Base-by-base conservation (phyloP, 2,888 invertebrate genomes). In the Drosophila siamana region DNA sequence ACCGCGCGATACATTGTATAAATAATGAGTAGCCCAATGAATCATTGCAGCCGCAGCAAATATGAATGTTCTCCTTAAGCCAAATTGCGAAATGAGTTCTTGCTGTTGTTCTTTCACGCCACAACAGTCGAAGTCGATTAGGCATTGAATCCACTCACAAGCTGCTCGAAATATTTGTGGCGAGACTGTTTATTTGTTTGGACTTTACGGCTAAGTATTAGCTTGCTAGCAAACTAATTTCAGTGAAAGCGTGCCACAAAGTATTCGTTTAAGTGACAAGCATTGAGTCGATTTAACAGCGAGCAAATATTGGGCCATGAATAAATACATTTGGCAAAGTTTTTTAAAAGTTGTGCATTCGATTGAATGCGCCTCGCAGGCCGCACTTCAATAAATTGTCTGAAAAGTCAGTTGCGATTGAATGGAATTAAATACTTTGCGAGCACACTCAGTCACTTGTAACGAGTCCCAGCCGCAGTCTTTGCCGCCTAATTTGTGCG, bases 391-490 rank as follows among this genome's bases (percentile, higher is more conserved):
- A 46, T 73, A 38, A 16, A 57, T 48, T 56, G 48, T 57, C 19
- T 19, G 11, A 16, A 36, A 40, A 40, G 57, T 15, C 16, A 16
- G 26, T 15, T 22, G 26, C 19, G 30, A 30, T 41, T 44, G 13
- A 54, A 41, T 62, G 16, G 33, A 56, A 47, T 60, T 51, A 41
- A 68, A 57, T 72, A 52, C 36, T 57, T 48, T 44, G 47, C 28
- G 57, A 33, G 38, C 59, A 56, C 13, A 43, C 9, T 28, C 22
- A 30, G 4, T 13, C 16, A 38, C 15, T 6, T 50, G 38, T 11
- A 51, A 15, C 24, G 24, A 44, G 24, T 8, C 30, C 13, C 26
- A 13, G 38, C n/a, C 15, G 44, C 38, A 48, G 60, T 38, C 13
- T 28, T 15, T 16, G 8, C 43, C 44, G 43, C 19, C 30, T 15